Evolutionary conservation across 2,888 invertebrate genomes (phyloP), one percentile per base, ranked within the genome.

Genomic region (Dynastes maya): DNA sequence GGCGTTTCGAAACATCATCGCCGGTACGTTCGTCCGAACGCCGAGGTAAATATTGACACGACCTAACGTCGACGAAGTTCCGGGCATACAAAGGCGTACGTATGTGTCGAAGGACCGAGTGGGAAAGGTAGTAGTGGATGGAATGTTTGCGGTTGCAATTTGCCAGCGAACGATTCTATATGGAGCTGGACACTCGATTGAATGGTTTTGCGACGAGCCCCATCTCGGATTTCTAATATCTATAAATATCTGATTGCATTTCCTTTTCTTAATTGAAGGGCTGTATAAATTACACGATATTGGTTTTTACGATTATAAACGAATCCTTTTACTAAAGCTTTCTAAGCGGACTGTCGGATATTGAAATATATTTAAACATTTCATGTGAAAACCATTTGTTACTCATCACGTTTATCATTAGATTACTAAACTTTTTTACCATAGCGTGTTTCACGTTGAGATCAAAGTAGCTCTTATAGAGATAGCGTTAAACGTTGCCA

Each of bases 101-200:
- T 27, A 63, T 2, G 32, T 1, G 53, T 16, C 16, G 16, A 16
- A 16, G 53, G 22, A 22, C 22, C 55, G 55, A 22, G 55, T 1
- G n/a, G 1, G 4, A 22, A 2, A 22, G 22, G 16, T 55, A 16
- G 55, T 55, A 11, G 27, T 63, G 63, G 29, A 29, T 63, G 0
- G 29, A 63, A 63, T 63, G 32, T 63, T 63, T 63, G 63, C 63
- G 63, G 63, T 63, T n/a, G 63, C 63, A 63, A 63, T 63, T 63
- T 63, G 63, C 27, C 63, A 32, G 63, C 11, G 63, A 27, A 13
- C 22, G 55, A 13, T 1, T 13, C 29, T 13, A 27, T 63, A 63
- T 27, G 32, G 13, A 32, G 11, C 29, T 27, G 29, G 63, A 63
- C 63, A 13, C 13, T 27, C 32, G 27, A 63, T 32, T 63, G 63